Evolutionary conservation across 2,797 vertebrate genomes (phyloP).

Genomic region (Danio jaintianensis): DNA sequence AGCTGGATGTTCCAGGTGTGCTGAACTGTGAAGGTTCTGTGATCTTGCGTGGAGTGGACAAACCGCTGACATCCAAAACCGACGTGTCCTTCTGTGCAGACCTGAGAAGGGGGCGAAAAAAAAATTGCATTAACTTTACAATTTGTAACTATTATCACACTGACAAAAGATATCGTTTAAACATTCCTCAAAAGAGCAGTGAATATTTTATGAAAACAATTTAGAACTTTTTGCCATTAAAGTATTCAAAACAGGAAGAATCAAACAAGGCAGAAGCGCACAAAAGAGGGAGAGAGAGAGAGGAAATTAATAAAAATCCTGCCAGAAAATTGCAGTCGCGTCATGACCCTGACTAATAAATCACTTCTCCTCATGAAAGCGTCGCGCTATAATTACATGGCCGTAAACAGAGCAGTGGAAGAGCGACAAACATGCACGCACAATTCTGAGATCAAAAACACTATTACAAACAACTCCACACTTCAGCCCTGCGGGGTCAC

Average conservation of each 20-base stretch:
- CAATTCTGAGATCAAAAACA: constrained; percentile 52
- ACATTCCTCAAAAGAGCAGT: constrained; percentile 4
- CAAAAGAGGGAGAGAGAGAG: background rate
- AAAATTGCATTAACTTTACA: background rate
- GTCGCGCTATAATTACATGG: constrained; percentile 69
- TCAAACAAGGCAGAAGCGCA: constrained; percentile 23
- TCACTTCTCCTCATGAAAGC: constrained; percentile 71
- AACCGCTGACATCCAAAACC: constrained; percentile 85
- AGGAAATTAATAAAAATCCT: constrained; percentile 18
- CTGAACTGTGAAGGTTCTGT: constrained; percentile 88
- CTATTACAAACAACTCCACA: constrained; percentile 51
- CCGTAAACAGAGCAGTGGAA: constrained; percentile 42
- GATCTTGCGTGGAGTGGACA: constrained; percentile 93
- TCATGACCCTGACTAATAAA: constrained; percentile 79
- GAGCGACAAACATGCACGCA: constrained; percentile 33
- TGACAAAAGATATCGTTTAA: background rate
- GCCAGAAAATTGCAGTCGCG: constrained; percentile 70
- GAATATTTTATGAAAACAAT: constrained; percentile 31
- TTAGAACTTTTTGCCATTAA: constrained; percentile 10
- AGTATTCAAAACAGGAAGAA: constrained; percentile 16
- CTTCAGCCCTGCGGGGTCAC: constrained; percentile 56
- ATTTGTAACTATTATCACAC: background rate
- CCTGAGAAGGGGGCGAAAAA: constrained; percentile 66
- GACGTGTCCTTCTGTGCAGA: constrained; percentile 85
- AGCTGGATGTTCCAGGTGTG: constrained; percentile 81